phyloP scores from a whole-genome alignment of 2,888 invertebrate genomes.

The Heliconius charithonia region DNA sequence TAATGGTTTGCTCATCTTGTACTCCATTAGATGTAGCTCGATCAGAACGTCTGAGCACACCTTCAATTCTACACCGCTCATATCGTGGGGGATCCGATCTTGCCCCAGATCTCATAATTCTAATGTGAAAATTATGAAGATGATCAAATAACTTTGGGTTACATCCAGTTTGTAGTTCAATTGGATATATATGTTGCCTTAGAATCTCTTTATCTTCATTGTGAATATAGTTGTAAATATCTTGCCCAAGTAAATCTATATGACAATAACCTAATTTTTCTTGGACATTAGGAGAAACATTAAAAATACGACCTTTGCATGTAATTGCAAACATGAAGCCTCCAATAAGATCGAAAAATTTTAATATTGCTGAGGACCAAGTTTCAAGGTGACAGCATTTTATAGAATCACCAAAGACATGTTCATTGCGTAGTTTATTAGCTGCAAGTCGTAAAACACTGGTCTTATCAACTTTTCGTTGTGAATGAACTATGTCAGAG shows the following conservation, averaged over 20 bases:
- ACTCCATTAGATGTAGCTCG: conserved; percentile 81
- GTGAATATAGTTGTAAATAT: conserved; percentile 91
- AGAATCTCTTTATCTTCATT: conserved; percentile 92
- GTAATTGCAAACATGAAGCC: conserved; percentile 93
- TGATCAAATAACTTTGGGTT: conserved; percentile 70
- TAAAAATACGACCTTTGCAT: conserved; percentile 91
- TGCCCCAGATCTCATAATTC: conserved; percentile 87
- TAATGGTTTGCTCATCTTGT: conserved; percentile 79
- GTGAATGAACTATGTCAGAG: conserved; percentile 92
- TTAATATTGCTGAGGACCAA: conserved; percentile 84
- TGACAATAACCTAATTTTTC: conserved; percentile 93
- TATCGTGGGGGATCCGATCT: conserved; percentile 88
- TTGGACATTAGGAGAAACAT: conserved; percentile 93
- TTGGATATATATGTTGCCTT: conserved; percentile 86
- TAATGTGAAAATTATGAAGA: conserved; percentile 83
- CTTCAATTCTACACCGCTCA: conserved; percentile 88
- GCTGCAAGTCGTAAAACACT: conserved; percentile 94
- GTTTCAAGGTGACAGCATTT: conserved; percentile 77
- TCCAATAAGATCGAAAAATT: conserved; percentile 87
- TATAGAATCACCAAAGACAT: conserved; percentile 85
- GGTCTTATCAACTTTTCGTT: conserved; percentile 95
- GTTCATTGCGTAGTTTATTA: conserved; percentile 91
- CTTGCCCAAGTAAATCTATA: conserved; percentile 95
- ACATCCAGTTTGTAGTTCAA: conserved; percentile 73
- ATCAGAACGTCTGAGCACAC: conserved; percentile 84